Percentiles rank a stretch among this genome's conserved stretches.
These are phyloP conservation scores for Calameuta pallipes DNA, from an alignment of 2,888 invertebrate genomes.

Conservation along the genomic window DNA sequence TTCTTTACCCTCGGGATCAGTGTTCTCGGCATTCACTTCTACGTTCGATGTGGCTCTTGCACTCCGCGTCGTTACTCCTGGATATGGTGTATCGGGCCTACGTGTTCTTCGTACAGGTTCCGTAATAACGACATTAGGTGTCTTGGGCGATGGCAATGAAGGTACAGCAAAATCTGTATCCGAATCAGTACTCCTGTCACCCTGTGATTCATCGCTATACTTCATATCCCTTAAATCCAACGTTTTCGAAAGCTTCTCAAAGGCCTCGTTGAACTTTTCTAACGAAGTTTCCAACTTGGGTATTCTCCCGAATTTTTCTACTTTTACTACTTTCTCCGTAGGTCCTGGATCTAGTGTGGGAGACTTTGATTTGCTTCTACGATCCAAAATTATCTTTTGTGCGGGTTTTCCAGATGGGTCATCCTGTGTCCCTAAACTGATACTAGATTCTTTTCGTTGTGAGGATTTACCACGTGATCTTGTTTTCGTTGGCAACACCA, in stretches of 20 bases:
- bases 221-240: background rate
- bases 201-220: background rate
- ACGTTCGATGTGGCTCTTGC: background rate
- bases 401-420: background rate
- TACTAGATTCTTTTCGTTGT: background rate
- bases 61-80: constrained; percentile 16
- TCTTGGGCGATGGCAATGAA: background rate
- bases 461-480: background rate
- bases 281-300: background rate
- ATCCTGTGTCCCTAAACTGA: background rate
- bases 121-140: background rate
- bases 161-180: background rate
- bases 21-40: background rate
- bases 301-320: background rate
- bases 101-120: constrained; percentile 9
- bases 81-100: constrained; percentile 26
- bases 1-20: background rate
- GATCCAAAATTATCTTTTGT: background rate
- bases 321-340: background rate
- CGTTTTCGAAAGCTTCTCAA: background rate
- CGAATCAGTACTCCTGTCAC: background rate
- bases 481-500: background rate
- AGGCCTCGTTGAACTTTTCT: background rate
- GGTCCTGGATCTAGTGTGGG: background rate
- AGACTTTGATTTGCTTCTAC: background rate